Conservation (phyloP, 2,113 vertebrate genomes). For the Microcebus murinus region DNA sequence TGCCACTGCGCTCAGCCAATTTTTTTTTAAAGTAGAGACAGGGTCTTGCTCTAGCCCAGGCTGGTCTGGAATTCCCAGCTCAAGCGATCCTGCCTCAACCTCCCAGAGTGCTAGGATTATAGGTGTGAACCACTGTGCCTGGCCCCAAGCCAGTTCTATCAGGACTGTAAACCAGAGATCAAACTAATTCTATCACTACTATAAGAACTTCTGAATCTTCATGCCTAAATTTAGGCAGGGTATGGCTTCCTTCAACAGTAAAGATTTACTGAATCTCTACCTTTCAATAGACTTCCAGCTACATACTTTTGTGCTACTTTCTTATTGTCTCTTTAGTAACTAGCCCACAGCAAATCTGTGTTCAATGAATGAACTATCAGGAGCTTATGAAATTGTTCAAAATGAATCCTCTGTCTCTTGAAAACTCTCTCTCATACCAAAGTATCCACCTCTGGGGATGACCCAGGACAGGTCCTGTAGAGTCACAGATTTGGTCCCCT, state of each 20-base stretch:
- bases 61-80: no score
- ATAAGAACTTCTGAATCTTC: neutral
- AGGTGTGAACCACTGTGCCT: no score
- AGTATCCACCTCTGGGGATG: neutral
- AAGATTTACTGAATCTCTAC: neutral
- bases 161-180: neutral
- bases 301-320: neutral
- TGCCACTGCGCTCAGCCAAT: no score
- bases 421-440: neutral
- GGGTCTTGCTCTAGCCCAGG: no score
- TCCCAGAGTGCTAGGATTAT: no score
- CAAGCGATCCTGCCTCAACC: no score
- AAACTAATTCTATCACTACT: neutral
- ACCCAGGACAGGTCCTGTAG: neutral
- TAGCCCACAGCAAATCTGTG: neutral
- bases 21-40: no score
- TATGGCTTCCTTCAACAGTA: neutral
- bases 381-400: neutral
- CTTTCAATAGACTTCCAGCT: neutral
- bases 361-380: neutral
- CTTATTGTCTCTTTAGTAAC: neutral
- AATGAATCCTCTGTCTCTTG: neutral
- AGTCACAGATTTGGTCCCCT: neutral
- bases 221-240: neutral
- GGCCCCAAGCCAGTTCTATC: neutral